These are phyloP conservation scores for Capitulum mitella DNA, from an alignment of 2,888 invertebrate genomes.

Conservation along the genomic window DNA sequence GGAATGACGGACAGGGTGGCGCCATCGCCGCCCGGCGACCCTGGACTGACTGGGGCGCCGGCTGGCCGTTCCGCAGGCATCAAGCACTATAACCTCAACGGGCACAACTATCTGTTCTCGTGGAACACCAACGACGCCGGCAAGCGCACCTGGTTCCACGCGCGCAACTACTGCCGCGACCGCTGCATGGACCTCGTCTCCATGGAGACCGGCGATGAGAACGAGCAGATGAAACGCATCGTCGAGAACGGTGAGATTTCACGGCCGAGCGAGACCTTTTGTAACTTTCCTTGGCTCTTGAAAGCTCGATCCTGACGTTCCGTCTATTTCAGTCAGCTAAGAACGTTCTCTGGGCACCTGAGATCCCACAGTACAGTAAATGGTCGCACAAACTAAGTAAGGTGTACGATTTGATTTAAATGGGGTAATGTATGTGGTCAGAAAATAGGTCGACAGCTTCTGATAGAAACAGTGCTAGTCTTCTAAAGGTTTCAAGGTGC, in stretches of 20 bases:
- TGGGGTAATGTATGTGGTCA: too few relatives aligned
- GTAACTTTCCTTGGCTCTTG: too few relatives aligned
- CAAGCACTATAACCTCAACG: background rate
- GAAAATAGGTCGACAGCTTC: too few relatives aligned
- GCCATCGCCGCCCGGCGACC: background rate
- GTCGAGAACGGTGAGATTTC: slow-evolving; percentile 13
- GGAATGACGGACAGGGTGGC: background rate
- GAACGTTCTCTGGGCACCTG: too few relatives aligned
- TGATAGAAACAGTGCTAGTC: too few relatives aligned
- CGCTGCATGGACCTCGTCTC: slow-evolving; percentile 29
- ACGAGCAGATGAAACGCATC: slow-evolving; percentile 15
- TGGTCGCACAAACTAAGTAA: too few relatives aligned
- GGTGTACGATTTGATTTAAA: too few relatives aligned
- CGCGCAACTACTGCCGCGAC: slow-evolving; percentile 27
- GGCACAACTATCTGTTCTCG: slow-evolving; percentile 25
- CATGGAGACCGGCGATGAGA: slow-evolving; percentile 23
- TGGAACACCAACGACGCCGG: slow-evolving; percentile 4
- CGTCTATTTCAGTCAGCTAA: too few relatives aligned
- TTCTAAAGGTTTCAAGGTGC: too few relatives aligned
- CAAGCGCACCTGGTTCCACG: slow-evolving; percentile 22
- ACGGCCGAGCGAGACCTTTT: too few relatives aligned
- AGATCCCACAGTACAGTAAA: too few relatives aligned
- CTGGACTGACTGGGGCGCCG: background rate
- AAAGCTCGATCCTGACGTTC: too few relatives aligned
- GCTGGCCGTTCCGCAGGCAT: background rate